phyloP scores from a whole-genome alignment of 2,888 invertebrate species.

The Eristalis intricaria region DNA sequence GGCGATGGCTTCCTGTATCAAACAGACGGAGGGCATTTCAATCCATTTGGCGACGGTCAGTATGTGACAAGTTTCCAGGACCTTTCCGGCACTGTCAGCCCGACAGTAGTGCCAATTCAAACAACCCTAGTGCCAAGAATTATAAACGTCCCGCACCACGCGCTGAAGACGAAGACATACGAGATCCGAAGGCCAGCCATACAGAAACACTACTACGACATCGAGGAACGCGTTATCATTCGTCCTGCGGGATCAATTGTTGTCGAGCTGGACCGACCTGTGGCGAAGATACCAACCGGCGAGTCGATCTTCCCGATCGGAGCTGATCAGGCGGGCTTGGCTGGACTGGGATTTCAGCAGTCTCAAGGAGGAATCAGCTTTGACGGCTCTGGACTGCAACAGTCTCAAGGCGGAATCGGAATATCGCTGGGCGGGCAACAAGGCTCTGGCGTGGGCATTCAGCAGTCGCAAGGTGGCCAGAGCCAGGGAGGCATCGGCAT shows the following conservation, averaged over 20 bases:
- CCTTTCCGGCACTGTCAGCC: not conserved
- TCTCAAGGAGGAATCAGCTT: conserved; percentile 15
- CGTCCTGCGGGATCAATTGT: conserved; percentile 85
- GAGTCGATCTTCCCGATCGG: conserved; percentile 78
- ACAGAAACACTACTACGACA: conserved; percentile 85
- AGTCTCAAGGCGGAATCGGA: not conserved
- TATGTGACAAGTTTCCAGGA: not conserved
- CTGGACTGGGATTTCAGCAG: conserved; percentile 53
- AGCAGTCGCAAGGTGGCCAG: conserved; percentile 19
- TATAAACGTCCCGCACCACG: conserved; percentile 84
- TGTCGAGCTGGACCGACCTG: conserved; percentile 84
- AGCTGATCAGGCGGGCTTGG: conserved; percentile 11
- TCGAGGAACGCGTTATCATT: conserved; percentile 84
- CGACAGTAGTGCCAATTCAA: not conserved
- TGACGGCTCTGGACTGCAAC: conserved; percentile 7
- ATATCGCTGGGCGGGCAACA: conserved; percentile 1
- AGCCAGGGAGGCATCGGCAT: conserved; percentile 22
- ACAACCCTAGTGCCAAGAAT: conserved; percentile 83
- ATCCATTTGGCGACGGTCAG: conserved; percentile 9
- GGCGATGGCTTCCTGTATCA: conserved; percentile 68
- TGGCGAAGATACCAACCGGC: conserved; percentile 83
- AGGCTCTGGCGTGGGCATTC: conserved; percentile 10
- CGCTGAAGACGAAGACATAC: conserved; percentile 83
- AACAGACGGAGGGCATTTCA: conserved; percentile 20
- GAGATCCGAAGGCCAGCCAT: conserved; percentile 85